Evolutionary conservation across 2,113 vertebrate species (phyloP), one percentile per base, ranked within the genome.

Genomic region (Uropsilus gracilis): DNA sequence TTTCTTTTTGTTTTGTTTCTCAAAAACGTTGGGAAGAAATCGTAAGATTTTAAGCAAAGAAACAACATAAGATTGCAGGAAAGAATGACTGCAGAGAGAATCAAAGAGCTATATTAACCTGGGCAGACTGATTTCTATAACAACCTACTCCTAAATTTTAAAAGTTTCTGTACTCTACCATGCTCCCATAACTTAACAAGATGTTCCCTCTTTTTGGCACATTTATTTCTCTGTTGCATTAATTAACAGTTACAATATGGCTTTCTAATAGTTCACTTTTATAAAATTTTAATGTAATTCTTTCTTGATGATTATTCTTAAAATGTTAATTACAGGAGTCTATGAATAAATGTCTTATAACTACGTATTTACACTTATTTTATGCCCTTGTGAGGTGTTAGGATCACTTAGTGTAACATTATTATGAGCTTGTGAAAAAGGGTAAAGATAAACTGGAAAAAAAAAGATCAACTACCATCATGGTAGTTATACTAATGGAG

Each of bases 331-430:
- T 57, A 6, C 39, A 90, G 53, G 24, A 82, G 78, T 53, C 34
- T 53, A 5, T 77, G 6, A 66, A 57, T 53, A 3, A 81, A 16
- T 66, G 46, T 83, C 6, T 91, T 85, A 42, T 17, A 81, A 82
- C 34, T 48, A 76, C 86, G 28, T 64, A 63, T 8, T 77, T n/a
- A 83, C 16, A 59, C 37, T 89, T 66, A 72, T 87, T 96, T 90
- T 68, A 59, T 59, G 48, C 30, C n/a, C 78, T 87, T 77, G 78
- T 59, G 34, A 12, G 72, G 4, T 72, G 26, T 57, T 80, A 61
- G 59, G 34, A 24, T 50, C 30, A 37, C 50, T 68, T 55, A 84
- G 3, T 93, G 61, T 78, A 61, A 48, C 32, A 48, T 28, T 88
- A 30, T 50, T 30, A 57, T 39, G 63, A 80, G 11, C 28, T 80